A percentile compares a stretch with the other conserved stretches of the same genome.
These are phyloP conservation scores for Ceriagrion tenellum DNA, from an alignment of 2,888 invertebrate genomes.

Conservation along the genomic window DNA sequence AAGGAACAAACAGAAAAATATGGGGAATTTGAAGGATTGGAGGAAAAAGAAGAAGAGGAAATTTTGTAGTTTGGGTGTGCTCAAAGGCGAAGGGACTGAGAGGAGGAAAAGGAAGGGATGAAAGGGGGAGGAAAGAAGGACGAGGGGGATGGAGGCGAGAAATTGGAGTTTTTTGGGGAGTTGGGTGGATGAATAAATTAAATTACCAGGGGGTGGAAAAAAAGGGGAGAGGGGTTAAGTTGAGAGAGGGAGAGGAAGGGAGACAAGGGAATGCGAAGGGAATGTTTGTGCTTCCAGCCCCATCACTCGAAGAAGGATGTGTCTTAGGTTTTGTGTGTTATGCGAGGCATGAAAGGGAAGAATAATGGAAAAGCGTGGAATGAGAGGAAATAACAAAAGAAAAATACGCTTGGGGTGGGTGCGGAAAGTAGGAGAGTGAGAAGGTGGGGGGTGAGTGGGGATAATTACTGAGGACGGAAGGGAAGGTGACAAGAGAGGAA, in stretches of 20 bases:
- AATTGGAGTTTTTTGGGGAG: background rate
- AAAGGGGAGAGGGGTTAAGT: no score
- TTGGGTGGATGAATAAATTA: background rate
- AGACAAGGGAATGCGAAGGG: background rate
- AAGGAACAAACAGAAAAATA: constrained; percentile 24
- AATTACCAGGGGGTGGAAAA: background rate
- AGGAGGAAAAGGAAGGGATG: background rate
- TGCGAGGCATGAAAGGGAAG: background rate
- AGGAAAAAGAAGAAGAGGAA: background rate
- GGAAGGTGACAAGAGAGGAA: background rate
- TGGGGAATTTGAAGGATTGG: background rate
- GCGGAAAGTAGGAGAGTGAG: background rate
- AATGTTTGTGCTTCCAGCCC: background rate
- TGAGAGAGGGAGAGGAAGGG: background rate
- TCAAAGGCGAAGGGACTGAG: background rate
- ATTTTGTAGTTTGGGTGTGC: background rate
- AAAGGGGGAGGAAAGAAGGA: background rate
- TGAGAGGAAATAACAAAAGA: background rate
- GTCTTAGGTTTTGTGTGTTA: constrained; percentile 3
- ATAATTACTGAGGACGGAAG: background rate
- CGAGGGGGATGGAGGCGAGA: background rate
- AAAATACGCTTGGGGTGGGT: background rate
- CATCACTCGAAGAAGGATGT: background rate
- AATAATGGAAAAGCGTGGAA: constrained; percentile 23
- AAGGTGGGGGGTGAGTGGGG: background rate